Evolutionary conservation across 2,888 invertebrate genomes (phyloP).

Genomic region (Neocrepidodera transversa): DNA sequence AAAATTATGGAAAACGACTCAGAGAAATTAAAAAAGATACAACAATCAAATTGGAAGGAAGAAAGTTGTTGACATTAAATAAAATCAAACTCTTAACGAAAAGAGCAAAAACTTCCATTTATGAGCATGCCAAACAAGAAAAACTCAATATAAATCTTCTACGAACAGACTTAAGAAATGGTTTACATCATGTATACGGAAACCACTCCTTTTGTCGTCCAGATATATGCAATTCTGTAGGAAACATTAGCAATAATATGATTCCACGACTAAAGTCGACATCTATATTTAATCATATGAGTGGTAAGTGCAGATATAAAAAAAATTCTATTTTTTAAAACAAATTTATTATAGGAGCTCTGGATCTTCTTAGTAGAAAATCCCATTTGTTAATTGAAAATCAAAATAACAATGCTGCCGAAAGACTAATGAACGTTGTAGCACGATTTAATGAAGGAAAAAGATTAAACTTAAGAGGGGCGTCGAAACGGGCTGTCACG

Average conservation of each 20-base stretch:
- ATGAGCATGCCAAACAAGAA: conserved; percentile 36
- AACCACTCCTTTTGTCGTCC: conserved; percentile 2
- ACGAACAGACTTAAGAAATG: conserved; percentile 27
- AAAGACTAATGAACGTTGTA: not conserved
- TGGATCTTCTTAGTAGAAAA: not conserved
- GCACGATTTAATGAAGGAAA: not conserved
- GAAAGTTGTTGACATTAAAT: conserved; percentile 29
- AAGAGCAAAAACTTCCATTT: conserved; percentile 39
- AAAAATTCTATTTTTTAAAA: not conserved
- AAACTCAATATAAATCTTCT: conserved; percentile 19
- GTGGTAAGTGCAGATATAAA: no score
- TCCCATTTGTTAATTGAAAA: not conserved
- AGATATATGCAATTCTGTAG: conserved; percentile 4
- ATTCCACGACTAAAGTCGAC: not conserved
- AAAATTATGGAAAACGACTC: conserved; percentile 18
- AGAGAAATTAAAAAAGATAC: conserved; percentile 35
- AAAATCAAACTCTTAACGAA: conserved; percentile 26
- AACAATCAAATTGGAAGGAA: conserved; percentile 26
- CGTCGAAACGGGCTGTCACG: no score
- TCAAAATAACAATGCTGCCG: not conserved
- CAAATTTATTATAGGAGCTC: not conserved
- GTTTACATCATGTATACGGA: conserved; percentile 33
- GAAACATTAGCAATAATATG: conserved; percentile 2
- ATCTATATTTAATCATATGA: not conserved
- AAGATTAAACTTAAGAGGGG: no score